Evolutionary conservation across 2,797 vertebrate species (phyloP).

Genomic region (Lagorchestes hirsutus): DNA sequence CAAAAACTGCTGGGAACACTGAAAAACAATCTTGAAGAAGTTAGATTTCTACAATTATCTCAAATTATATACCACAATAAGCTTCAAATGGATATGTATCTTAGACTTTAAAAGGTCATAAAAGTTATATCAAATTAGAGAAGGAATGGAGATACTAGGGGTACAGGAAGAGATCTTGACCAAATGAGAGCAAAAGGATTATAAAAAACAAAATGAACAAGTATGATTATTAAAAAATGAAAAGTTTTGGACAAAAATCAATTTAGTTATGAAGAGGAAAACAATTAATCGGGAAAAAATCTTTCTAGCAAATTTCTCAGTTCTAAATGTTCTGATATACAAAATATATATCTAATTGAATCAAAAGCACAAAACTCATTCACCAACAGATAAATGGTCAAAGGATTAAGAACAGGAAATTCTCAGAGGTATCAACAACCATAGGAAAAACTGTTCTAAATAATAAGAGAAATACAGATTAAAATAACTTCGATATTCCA

Average conservation of each 20-base stretch:
- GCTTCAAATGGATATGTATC: not conserved
- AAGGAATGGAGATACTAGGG: not conserved
- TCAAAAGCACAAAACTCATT: not conserved
- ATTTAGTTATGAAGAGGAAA: not conserved
- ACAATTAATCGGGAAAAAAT: not conserved
- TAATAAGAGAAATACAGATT: not conserved
- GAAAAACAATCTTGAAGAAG: not conserved
- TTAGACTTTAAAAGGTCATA: not conserved
- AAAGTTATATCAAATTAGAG: not conserved
- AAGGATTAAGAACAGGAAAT: not conserved
- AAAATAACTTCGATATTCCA: not conserved
- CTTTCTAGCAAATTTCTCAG: not conserved
- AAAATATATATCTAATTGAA: not conserved
- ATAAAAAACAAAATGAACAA: not conserved
- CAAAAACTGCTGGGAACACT: not conserved
- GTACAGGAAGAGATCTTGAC: not conserved
- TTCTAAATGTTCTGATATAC: not conserved
- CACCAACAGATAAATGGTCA: not conserved
- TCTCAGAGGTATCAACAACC: not conserved
- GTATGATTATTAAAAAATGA: not conserved
- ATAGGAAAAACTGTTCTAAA: not conserved
- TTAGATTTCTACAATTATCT: not conserved
- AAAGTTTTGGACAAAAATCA: not conserved
- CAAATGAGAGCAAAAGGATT: not conserved
- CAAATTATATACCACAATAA: not conserved